Evolutionary conservation across 2,113 vertebrate genomes (phyloP), one percentile per base, ranked within the genome.

Genomic region (Laticauda colubrina): DNA sequence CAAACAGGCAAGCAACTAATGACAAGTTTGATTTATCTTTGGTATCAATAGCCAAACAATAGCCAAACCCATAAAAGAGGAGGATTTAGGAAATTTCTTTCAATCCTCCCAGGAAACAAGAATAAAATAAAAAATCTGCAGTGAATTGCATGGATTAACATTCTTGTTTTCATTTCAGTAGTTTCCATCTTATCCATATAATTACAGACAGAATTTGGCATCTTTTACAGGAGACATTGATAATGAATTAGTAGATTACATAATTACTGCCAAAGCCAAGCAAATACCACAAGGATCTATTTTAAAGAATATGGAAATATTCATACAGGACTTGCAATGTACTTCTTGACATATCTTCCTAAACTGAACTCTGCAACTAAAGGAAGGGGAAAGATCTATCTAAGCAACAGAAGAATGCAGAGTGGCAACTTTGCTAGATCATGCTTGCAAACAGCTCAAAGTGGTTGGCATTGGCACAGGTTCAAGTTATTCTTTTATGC

Each of bases 241-340:
- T 48, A 91, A 4, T 29, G 20, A 91, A 61, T 85, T 75, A 23
- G n/a, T 91, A 14, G 26, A 81, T 55, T 6, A 61, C 29, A 11
- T 2, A 59, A 91, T 29, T 87, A 95, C 91, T 93, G 7, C 15
- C 57, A 93, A 3, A 92, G 5, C 20, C 57, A 93, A 3, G 43
- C 89, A 85, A 11, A 75, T 23, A 87, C 59, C 93, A 64, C 21
- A 89, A 91, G 75, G 43, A 56, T 6, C 11, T 20, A 7, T 81
- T 95, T 94, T 61, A 91, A 95, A 95, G 29, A 21, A 93, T 93
- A 26, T 1, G 88, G 43, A 81, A 29, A 93, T 87, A 91, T 86
- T 90, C 85, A 93, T 5, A 61, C 55, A 89, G 86, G 85, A n/a
- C 15, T 48, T 18, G 93, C 48, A 86, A 91, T 92, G 48, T 55